phyloP scores from a whole-genome alignment of 2,113 vertebrate genomes.

The Corynorhinus townsendii region DNA sequence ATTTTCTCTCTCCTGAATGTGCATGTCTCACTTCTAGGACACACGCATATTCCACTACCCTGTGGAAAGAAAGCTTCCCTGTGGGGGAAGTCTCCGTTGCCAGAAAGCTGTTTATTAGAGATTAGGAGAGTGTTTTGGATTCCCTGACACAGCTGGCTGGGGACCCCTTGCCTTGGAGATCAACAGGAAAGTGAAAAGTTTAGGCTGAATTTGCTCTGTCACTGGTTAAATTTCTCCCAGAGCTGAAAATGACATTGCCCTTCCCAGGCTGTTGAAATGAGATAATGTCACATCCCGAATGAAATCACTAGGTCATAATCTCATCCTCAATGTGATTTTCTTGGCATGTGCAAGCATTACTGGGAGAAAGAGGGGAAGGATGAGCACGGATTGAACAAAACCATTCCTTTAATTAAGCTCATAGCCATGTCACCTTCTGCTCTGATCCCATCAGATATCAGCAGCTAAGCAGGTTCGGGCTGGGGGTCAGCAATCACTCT shows the following conservation, averaged over 20 bases:
- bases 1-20: constrained; percentile 56
- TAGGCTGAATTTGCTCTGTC: constrained; percentile 40
- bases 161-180: constrained; percentile 41
- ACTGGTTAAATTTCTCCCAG: constrained; percentile 57
- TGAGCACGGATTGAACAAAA: constrained; percentile 44
- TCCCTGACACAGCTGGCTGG: constrained; percentile 13
- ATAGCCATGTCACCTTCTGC: constrained; percentile 32
- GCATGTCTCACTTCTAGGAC: constrained; percentile 15
- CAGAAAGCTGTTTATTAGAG: constrained; percentile 51
- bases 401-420: constrained; percentile 62
- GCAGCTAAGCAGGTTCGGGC: neutral
- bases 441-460: constrained; percentile 41
- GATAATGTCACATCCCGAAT: constrained; percentile 60
- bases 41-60: constrained; percentile 21
- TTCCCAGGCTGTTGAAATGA: constrained; percentile 62
- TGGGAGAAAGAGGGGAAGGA: constrained; percentile 28
- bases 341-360: constrained; percentile 20
- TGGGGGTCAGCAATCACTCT: constrained; percentile 6
- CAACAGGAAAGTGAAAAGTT: constrained; percentile 49
- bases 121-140: constrained; percentile 24
- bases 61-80: neutral
- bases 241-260: constrained; percentile 42
- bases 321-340: constrained; percentile 62
- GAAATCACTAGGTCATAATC: constrained; percentile 40
- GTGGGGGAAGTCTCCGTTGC: neutral